phyloP scores from a whole-genome alignment of 1,140 invertebrate species.

The Orchestia grillus region DNA sequence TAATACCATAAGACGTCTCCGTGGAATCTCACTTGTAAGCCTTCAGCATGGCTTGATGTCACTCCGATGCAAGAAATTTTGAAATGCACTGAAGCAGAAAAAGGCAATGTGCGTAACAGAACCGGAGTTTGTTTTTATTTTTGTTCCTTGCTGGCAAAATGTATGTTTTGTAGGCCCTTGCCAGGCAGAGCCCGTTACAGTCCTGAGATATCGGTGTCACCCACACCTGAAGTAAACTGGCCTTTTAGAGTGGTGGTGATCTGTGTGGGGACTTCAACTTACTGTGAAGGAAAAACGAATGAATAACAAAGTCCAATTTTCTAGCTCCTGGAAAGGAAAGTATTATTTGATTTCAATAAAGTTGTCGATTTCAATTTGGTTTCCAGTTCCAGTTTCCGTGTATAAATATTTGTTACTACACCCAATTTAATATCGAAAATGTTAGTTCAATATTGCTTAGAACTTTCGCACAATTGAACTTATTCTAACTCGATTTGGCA shows the following conservation, averaged over 20 bases:
- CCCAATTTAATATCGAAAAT: background rate
- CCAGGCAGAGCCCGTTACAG: background rate
- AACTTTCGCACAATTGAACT: background rate
- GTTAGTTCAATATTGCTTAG: background rate
- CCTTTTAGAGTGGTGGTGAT: background rate
- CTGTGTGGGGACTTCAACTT: background rate
- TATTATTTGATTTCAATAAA: background rate
- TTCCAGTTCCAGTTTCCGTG: background rate
- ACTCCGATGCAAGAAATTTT: background rate
- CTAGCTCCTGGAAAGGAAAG: background rate
- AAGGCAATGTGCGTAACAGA: background rate
- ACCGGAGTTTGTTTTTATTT: background rate
- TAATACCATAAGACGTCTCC: background rate
- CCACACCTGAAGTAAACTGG: background rate
- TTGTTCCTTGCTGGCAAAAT: background rate
- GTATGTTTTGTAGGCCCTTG: background rate
- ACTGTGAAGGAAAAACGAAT: background rate
- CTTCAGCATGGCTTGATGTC: background rate
- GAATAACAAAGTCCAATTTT: too few species aligned
- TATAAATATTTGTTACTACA: background rate
- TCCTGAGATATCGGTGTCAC: background rate
- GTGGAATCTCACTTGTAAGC: background rate
- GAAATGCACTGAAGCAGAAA: background rate
- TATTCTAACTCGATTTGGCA: background rate
- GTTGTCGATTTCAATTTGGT: background rate